These are phyloP conservation scores for Lepidochrysops patricia DNA, from an alignment of 2,888 invertebrate genomes.

Conservation along the genomic window DNA sequence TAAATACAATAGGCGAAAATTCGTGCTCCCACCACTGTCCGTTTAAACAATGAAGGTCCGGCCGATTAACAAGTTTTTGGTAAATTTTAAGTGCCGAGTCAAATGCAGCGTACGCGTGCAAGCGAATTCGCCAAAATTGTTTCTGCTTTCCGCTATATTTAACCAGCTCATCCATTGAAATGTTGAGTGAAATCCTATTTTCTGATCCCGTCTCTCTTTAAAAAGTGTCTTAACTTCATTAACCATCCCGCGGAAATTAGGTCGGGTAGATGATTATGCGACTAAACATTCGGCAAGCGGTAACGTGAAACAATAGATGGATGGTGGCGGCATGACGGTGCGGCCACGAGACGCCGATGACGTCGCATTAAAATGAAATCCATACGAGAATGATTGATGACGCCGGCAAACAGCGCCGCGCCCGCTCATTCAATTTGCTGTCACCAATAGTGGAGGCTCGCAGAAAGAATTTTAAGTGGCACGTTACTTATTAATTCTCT, in stretches of 20 bases:
- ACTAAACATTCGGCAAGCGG: conserved; percentile 24
- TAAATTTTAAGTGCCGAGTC: conserved; percentile 20
- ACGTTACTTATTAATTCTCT: neutral
- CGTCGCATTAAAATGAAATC: conserved; percentile 71
- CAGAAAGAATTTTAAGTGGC: conserved; percentile 16
- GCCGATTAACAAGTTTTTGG: conserved; percentile 25
- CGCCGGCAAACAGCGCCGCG: conserved; percentile 53
- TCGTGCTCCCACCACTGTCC: conserved; percentile 40
- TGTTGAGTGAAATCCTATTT: neutral
- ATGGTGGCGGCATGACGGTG: conserved; percentile 30
- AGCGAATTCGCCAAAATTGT: neutral
- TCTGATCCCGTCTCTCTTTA: neutral
- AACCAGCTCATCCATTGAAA: neutral
- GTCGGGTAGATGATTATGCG: conserved; percentile 22
- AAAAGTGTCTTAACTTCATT: neutral
- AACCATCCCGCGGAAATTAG: neutral
- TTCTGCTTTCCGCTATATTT: neutral
- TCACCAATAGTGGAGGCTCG: conserved; percentile 38
- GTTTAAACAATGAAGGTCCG: conserved; percentile 29
- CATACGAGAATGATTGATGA: conserved; percentile 71
- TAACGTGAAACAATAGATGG: conserved; percentile 34
- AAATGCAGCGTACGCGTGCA: conserved; percentile 7
- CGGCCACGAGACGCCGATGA: conserved; percentile 64
- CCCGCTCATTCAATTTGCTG: conserved; percentile 68
- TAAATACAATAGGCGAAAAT: conserved; percentile 57